Percentiles rank a stretch among this genome's conserved stretches.
phyloP scores from a whole-genome alignment of 2,113 vertebrate genomes.

The Taurulus bubalis region DNA sequence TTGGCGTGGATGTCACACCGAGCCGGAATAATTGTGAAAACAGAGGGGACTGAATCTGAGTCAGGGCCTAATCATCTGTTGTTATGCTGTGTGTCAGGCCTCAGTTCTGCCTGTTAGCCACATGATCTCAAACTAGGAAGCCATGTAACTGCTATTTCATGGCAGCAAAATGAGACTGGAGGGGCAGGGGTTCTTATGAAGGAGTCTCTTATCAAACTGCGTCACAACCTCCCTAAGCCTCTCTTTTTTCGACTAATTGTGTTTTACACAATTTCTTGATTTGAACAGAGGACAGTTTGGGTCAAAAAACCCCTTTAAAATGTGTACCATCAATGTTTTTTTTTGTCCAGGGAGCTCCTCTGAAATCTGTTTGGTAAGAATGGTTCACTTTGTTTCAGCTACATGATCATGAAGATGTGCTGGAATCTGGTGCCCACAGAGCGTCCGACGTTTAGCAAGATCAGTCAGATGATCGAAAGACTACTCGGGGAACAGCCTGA shows the following conservation, averaged over 20 bases:
- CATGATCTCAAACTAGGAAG: constrained; percentile 70
- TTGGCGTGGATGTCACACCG: constrained; percentile 59
- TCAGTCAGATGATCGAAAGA: constrained; percentile 87
- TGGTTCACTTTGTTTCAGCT: constrained; percentile 79
- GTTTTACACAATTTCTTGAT: not conserved
- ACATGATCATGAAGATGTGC: constrained; percentile 93
- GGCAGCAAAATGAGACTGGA: constrained; percentile 54
- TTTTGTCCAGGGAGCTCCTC: not conserved
- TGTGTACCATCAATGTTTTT: not conserved
- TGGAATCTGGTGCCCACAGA: constrained; percentile 92
- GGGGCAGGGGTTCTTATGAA: constrained; percentile 56
- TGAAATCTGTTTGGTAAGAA: not conserved
- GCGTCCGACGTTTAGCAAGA: constrained; percentile 92
- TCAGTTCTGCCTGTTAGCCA: constrained; percentile 81
- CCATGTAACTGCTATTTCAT: constrained; percentile 77
- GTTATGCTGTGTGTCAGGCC: constrained; percentile 73
- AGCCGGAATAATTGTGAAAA: constrained; percentile 71
- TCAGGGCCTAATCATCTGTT: constrained; percentile 72
- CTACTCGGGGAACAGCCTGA: constrained; percentile 80
- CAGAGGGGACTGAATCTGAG: constrained; percentile 60
- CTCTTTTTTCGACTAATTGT: constrained; percentile 26
- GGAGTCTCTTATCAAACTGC: constrained; percentile 53
- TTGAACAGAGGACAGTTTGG: not conserved
- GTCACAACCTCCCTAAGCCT: constrained; percentile 38
- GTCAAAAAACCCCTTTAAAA: not conserved